Percentiles rank a stretch among this genome's conserved stretches.
phyloP scores from a whole-genome alignment of 2,113 vertebrate species.

The Barnardius zonarius region DNA sequence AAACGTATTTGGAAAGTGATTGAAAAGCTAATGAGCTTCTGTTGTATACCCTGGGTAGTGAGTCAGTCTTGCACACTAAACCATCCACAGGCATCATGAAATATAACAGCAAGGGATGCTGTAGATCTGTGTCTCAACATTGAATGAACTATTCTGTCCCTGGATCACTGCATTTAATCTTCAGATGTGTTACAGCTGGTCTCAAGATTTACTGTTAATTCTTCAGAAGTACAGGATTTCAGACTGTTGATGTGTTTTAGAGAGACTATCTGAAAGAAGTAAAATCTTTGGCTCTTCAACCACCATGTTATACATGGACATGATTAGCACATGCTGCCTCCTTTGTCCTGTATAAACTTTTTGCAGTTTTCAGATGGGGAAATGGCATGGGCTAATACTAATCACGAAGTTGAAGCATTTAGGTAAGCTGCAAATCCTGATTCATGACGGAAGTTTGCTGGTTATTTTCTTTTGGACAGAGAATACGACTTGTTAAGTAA shows the following conservation, averaged over 20 bases:
- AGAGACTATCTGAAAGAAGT: background rate
- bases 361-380: background rate
- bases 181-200: background rate
- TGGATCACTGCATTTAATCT: background rate
- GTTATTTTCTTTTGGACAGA: background rate
- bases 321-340: background rate
- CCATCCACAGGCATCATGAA: background rate
- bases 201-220: background rate
- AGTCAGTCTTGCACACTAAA: background rate
- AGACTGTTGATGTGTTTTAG: background rate
- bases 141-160: background rate
- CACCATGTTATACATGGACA: background rate
- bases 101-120: background rate
- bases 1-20: background rate
- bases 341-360: background rate
- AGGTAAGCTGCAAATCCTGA: background rate
- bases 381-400: background rate
- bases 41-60: background rate
- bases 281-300: background rate
- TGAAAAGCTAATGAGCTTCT: conserved; percentile 9
- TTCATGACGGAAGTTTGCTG: background rate
- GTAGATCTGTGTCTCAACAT: background rate
- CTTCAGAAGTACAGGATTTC: background rate
- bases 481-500: background rate
- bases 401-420: background rate